A percentile compares a stretch with the other conserved stretches of the same genome.
Evolutionary conservation across 2,113 vertebrate species (phyloP).

Genomic region (Sminthopsis crassicaudata): DNA sequence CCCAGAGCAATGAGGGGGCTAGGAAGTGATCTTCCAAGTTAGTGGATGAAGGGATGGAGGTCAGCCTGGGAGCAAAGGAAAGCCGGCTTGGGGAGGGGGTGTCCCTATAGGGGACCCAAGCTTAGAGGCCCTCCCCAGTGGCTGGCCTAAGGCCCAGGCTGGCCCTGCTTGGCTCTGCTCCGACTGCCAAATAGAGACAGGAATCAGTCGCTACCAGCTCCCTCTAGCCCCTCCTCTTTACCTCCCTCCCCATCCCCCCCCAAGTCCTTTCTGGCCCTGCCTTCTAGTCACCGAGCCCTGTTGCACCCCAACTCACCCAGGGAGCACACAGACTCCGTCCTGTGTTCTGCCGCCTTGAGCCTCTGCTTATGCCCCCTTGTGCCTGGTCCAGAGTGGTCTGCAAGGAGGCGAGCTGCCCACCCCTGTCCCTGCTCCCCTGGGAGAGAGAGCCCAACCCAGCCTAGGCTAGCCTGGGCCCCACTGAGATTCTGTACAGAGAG

Average conservation of each 20-base stretch:
- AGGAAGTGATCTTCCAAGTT: constrained; percentile 16
- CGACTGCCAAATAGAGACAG: constrained; percentile 82
- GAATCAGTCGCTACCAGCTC: constrained; percentile 68
- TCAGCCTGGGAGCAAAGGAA: constrained; percentile 59
- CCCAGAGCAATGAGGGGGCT: constrained; percentile 11
- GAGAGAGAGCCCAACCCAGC: constrained; percentile 54
- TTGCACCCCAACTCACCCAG: constrained; percentile 76
- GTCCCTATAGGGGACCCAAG: constrained; percentile 61
- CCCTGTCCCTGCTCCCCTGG: constrained; percentile 57
- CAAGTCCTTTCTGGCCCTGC: constrained; percentile 44
- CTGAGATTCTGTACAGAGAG: constrained; percentile 21
- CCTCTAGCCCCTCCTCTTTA: constrained; percentile 61
- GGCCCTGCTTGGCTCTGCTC: constrained; percentile 67
- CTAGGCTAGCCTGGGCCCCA: constrained; percentile 60
- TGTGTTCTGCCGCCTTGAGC: constrained; percentile 50
- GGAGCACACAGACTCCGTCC: constrained; percentile 60
- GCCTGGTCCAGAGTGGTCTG: constrained; percentile 48
- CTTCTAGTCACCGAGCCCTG: constrained; percentile 8
- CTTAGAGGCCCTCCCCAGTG: constrained; percentile 58
- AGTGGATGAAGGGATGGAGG: constrained; percentile 17
- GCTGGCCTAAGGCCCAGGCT: constrained; percentile 76
- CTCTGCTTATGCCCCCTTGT: constrained; percentile 64
- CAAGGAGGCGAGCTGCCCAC: constrained; percentile 41
- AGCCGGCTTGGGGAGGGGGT: constrained; percentile 59
- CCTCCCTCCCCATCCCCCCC: constrained; percentile 47